phyloP scores from a whole-genome alignment of 1,140 invertebrate species.

The Phenacoccus solenopsis region DNA sequence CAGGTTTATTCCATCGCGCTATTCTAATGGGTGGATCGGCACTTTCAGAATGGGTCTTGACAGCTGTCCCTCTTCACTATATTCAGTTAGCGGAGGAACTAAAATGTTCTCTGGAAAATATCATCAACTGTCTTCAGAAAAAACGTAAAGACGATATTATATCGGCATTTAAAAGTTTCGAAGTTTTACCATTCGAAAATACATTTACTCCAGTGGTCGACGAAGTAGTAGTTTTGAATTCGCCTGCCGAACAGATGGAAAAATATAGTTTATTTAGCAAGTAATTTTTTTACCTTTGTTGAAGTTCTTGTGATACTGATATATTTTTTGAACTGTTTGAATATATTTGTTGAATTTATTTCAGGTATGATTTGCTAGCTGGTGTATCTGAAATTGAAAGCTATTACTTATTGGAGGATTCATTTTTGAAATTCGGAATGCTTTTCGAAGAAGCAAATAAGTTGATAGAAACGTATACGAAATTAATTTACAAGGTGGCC shows the following conservation, averaged over 20 bases:
- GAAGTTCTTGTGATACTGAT: too few relatives aligned
- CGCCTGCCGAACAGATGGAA: constrained; percentile 57
- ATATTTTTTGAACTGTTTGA: neutral
- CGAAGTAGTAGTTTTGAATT: constrained; percentile 64
- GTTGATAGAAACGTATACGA: constrained; percentile 60
- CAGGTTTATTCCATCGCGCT: constrained; percentile 80
- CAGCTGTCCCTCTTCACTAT: constrained; percentile 62
- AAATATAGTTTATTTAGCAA: constrained; percentile 3
- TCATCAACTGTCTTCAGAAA: constrained; percentile 47
- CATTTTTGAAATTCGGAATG: constrained; percentile 66
- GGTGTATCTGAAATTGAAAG: constrained; percentile 81
- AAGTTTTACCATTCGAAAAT: constrained; percentile 49
- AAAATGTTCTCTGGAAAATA: constrained; percentile 53
- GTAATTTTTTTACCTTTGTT: too few relatives aligned
- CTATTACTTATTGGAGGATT: constrained; percentile 62
- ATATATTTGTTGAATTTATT: neutral
- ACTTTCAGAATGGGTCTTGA: constrained; percentile 76
- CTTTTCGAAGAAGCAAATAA: constrained; percentile 60
- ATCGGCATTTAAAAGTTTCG: constrained; percentile 45
- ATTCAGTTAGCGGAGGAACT: constrained; percentile 65
- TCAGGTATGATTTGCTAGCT: constrained; percentile 73
- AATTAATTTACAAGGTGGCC: constrained; percentile 46
- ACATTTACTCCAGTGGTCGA: constrained; percentile 71
- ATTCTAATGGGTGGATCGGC: constrained; percentile 91
- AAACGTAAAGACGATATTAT: constrained; percentile 54